Evolutionary conservation across 2,888 invertebrate species (phyloP), one percentile per base, ranked within the genome.

Genomic region (Masnerella sp.): DNA sequence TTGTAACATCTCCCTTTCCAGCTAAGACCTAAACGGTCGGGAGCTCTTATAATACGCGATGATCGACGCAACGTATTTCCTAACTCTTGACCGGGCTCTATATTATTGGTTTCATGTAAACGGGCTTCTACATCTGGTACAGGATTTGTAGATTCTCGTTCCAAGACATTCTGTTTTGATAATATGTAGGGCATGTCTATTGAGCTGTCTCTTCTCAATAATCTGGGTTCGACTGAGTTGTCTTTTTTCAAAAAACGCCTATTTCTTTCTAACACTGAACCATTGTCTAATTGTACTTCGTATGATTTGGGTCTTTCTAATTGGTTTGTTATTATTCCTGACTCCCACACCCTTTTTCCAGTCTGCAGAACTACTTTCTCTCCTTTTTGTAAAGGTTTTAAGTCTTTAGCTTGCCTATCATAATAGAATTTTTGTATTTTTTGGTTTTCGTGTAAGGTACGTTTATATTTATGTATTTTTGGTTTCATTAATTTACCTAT

Each of bases 371-470:
- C 18, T 28, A 62, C 18, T n/a, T 62, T 49, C 4, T 70, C 62
- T 32, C 47, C 38, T 11, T 36, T 15, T 15, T 52, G 25, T 14
- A 70, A 4, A 2, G 47, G 49, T 18, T 9, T 22, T 30, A 49
- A 11, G 8, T 40, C 32, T 30, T 43, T 32, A 14, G 70, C 64
- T 12, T 40, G 30, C 17, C 36, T 74, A 18, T 76, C 73, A 38
- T 73, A 73, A 30, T 59, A 59, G 7, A n/a, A n/a, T 58, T 54
- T 70, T 49, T 58, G 52, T 9, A 2, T 18, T 36, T 42, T 47
- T 61, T 73, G 52, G 42, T 25, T 67, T 36, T 25, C 28, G 38
- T 52, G 30, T 5, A 52, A 28, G 8, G 17, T 30, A 2, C 18
- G 30, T 9, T 7, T 32, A 47, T 47, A 43, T 1, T 5, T 7